Conservation (phyloP, 2,888 invertebrate genomes). For the Polietes domitor region DNA sequence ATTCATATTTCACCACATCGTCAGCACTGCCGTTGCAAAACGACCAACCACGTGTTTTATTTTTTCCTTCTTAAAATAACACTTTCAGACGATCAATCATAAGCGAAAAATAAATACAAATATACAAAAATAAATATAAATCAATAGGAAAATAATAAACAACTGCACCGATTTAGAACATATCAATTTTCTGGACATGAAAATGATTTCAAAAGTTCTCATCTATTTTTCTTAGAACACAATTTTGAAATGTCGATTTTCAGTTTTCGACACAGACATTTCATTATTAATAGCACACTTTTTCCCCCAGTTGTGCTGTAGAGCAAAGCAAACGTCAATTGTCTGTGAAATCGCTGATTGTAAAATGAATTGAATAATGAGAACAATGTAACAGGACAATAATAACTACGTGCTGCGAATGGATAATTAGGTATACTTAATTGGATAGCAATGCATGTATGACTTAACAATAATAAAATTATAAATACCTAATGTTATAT, state of each 20-base stretch:
- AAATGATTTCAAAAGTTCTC: background rate
- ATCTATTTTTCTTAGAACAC: conserved; percentile 22
- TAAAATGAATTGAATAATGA: background rate
- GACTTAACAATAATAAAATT: too few species aligned
- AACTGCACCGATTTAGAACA: background rate
- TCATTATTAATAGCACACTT: background rate
- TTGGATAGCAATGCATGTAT: background rate
- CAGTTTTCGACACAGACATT: background rate
- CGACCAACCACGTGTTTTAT: conserved; percentile 10
- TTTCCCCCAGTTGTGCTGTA: background rate
- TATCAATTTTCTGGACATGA: background rate
- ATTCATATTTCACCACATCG: too few species aligned
- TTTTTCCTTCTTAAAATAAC: background rate
- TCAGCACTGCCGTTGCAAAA: too few species aligned
- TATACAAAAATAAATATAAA: background rate
- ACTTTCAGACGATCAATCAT: conserved; percentile 20
- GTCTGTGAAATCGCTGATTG: background rate
- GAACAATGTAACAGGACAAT: background rate
- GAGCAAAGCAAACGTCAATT: background rate
- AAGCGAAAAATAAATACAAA: background rate
- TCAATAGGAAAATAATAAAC: background rate
- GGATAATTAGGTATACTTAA: background rate
- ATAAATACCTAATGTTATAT: background rate
- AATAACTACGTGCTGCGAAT: background rate
- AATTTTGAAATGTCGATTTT: conserved; percentile 40